A percentile compares a stretch with the other conserved stretches of the same genome.
Evolutionary conservation across 2,888 invertebrate genomes (phyloP).

Genomic region (Melanotus villosus): DNA sequence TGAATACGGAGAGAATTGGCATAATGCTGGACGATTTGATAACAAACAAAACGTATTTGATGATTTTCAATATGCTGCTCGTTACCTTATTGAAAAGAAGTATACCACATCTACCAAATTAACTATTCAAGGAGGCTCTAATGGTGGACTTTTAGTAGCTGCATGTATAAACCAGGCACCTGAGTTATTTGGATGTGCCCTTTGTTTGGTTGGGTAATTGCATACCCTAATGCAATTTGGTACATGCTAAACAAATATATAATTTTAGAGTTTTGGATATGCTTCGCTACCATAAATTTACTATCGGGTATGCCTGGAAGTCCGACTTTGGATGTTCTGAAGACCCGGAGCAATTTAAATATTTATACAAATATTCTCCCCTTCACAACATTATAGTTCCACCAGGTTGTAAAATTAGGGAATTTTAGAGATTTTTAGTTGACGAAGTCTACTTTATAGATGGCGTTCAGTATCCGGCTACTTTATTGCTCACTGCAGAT

Average conservation of each 20-base stretch:
- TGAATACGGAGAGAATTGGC: constrained; percentile 98
- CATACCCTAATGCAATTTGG: constrained; percentile 38
- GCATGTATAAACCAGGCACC: constrained; percentile 97
- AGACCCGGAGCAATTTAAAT: constrained; percentile 87
- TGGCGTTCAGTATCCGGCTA: constrained; percentile 87
- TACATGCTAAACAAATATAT: neutral
- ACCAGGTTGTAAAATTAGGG: constrained; percentile 66
- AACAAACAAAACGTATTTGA: constrained; percentile 98
- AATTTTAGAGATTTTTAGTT: neutral
- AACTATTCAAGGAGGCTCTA: constrained; percentile 95
- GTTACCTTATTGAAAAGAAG: constrained; percentile 85
- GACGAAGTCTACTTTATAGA: constrained; percentile 52
- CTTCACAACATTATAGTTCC: constrained; percentile 90
- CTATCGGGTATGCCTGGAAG: constrained; percentile 96
- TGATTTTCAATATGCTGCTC: constrained; percentile 94
- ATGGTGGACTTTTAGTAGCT: constrained; percentile 96
- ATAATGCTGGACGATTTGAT: constrained; percentile 89
- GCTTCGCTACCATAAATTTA: constrained; percentile 98
- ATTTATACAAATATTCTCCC: constrained; percentile 91
- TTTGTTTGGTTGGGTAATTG: constrained; percentile 93
- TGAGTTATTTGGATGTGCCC: constrained; percentile 92
- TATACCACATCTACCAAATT: constrained; percentile 84
- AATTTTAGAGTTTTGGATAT: constrained; percentile 91
- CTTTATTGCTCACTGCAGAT: constrained; percentile 94
- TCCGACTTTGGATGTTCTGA: constrained; percentile 96